Conservation (phyloP, 1,140 invertebrate species). For the Bombus superbus region DNA sequence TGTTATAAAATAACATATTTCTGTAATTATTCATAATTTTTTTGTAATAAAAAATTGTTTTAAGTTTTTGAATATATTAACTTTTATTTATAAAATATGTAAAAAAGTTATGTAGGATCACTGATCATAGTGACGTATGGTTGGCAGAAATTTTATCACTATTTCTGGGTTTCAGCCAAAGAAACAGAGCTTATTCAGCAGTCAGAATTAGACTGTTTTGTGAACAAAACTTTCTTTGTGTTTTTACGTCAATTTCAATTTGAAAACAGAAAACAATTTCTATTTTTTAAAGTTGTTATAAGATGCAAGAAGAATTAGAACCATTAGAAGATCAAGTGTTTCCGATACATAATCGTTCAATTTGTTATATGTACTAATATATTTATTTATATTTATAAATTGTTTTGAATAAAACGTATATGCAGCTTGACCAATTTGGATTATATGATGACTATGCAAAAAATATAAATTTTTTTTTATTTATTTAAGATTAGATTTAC, state of each 20-base stretch:
- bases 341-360: slow-evolving; percentile 16
- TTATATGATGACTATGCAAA: slow-evolving; percentile 22
- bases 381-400: slow-evolving; percentile 15
- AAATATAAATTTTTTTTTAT: slow-evolving; percentile 20
- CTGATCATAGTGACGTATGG: slow-evolving; percentile 28
- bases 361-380: slow-evolving; percentile 46
- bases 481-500: not conserved
- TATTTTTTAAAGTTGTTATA: not conserved
- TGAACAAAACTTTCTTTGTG: slow-evolving; percentile 46
- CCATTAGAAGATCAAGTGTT: slow-evolving; percentile 1
- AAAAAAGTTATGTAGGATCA: not conserved
- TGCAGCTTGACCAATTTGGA: not conserved
- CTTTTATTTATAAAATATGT: not conserved
- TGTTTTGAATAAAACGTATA: slow-evolving; percentile 19
- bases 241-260: slow-evolving; percentile 28
- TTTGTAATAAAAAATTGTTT: not conserved
- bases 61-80: not conserved
- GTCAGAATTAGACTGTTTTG: slow-evolving; percentile 37
- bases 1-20: not conserved
- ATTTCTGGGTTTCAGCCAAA: slow-evolving; percentile 53
- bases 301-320: slow-evolving; percentile 27
- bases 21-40: not conserved
- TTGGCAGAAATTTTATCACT: slow-evolving; percentile 54
- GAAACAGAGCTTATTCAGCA: slow-evolving; percentile 45
- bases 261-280: slow-evolving; percentile 14